Base-by-base conservation (phyloP, 2,797 vertebrate species). In the Sylvia borin region DNA sequence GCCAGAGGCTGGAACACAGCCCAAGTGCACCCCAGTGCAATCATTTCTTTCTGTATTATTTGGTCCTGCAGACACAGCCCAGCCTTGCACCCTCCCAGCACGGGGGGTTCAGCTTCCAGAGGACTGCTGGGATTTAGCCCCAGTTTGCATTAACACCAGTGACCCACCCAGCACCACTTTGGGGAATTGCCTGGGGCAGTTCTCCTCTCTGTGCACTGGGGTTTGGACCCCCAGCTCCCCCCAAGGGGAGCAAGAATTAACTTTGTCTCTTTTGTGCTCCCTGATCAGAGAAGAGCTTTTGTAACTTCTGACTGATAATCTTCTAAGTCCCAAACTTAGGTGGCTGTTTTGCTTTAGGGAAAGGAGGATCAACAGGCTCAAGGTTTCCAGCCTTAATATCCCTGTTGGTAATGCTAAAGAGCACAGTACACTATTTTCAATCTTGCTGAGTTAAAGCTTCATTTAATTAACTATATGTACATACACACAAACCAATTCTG, bases 361-460 rank as follows among this genome's bases (percentile, higher is more conserved):
- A 96, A 95, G 95, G 94, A 97, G 79, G 96, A 96, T 96, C 95
- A 97, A 96, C 85, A 95, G 72, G 89, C 94, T 97, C 88, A 88
- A 94, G 77, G 55, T 81, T 94, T 92, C 58, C 57, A 91, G 85
- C 55, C 67, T 80, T 94, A 92, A 93, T 60, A 86, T 88, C 93
- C 47, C 57, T 70, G 74, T 54, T 61, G 83, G 94, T 90, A 90
- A 83, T 40, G 83, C 62, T 88, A 25, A 85, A 68, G 83, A 87
- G 82, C 15, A 19, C 45, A 64, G 78, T 60, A 82, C 40, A 26
- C 43, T 18, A 84, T 67, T 92, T 92, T 78, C 80, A 84, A 83
- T 58, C 80, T 50, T 65, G 62, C 36, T 77, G 47, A 50, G 62
- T 80, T 95, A 58, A 87, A 93, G 68, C 94, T 81, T 72, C 32